Percentiles rank a stretch among this genome's conserved stretches.
phyloP scores from a whole-genome alignment of 2,888 invertebrate genomes.

The Ophion obscuratus region DNA sequence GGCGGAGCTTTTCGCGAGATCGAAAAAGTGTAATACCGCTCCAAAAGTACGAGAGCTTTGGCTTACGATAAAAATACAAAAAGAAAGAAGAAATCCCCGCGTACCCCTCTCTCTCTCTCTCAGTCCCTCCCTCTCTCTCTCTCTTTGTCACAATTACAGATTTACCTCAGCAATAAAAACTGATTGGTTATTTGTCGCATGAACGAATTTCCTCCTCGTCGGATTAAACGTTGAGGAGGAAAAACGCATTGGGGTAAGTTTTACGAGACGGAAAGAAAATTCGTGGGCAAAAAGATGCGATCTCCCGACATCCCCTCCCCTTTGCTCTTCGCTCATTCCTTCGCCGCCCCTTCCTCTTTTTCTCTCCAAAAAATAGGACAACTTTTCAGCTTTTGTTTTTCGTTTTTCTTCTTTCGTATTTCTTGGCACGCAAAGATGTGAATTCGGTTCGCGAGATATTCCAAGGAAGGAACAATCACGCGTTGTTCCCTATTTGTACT shows the following conservation, averaged over 20 bases:
- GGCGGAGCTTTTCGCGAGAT: slow-evolving; percentile 22
- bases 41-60: slow-evolving; percentile 20
- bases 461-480: not conserved
- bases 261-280: slow-evolving; percentile 9
- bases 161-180: slow-evolving; percentile 48
- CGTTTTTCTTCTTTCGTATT: not conserved
- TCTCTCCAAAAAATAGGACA: not conserved
- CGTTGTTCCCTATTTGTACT: not conserved
- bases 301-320: not conserved
- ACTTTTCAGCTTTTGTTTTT: slow-evolving; percentile 15
- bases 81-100: slow-evolving; percentile 14
- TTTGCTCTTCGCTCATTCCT: not conserved
- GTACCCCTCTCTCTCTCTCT: not conserved
- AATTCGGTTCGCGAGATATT: slow-evolving; percentile 19
- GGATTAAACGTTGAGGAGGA: slow-evolving; percentile 23
- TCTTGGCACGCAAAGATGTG: not conserved
- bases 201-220: slow-evolving; percentile 32
- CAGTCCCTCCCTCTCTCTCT: too few relatives aligned
- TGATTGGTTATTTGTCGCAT: slow-evolving; percentile 64
- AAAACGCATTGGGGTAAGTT: slow-evolving; percentile 14
- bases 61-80: slow-evolving; percentile 12
- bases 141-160: slow-evolving; percentile 41
- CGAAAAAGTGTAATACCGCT: slow-evolving; percentile 27
- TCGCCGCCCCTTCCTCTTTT: too few relatives aligned
- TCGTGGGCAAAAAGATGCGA: not conserved